A percentile compares a stretch with the other conserved stretches of the same genome.
phyloP scores from a whole-genome alignment of 2,888 invertebrate genomes.

The Phragmatobia fuliginosa region DNA sequence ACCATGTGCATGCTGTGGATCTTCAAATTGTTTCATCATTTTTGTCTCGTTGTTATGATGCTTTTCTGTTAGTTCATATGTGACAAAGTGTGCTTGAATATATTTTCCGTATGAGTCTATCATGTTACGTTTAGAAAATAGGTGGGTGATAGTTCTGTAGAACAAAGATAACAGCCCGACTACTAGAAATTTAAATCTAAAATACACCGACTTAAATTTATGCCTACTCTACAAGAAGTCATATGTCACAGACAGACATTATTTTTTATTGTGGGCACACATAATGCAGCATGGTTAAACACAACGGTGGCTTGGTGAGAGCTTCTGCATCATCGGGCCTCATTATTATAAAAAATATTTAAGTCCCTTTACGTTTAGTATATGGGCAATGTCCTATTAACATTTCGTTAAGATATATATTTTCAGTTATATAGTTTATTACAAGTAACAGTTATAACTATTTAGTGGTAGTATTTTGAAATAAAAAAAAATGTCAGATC shows the following conservation, averaged over 20 bases:
- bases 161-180: not conserved
- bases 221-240: not conserved
- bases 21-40: slow-evolving; percentile 28
- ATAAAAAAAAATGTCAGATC: no score
- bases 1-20: slow-evolving; percentile 23
- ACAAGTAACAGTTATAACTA: no score
- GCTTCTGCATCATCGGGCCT: no score
- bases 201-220: not conserved
- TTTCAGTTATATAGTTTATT: no score
- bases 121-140: not conserved
- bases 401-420: no score
- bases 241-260: not conserved
- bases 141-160: not conserved
- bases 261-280: no score
- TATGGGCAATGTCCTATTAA: no score
- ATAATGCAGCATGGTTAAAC: no score
- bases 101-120: not conserved
- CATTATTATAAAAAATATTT: no score
- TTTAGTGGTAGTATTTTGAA: no score
- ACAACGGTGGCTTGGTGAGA: no score
- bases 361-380: not conserved
- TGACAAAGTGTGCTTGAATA: not conserved
- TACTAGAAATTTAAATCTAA: not conserved
- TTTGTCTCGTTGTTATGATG: not conserved
- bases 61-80: not conserved